Evolutionary conservation across 2,888 invertebrate species (phyloP), one percentile per base, ranked within the genome.

Genomic region (Eristalinus aeneus): DNA sequence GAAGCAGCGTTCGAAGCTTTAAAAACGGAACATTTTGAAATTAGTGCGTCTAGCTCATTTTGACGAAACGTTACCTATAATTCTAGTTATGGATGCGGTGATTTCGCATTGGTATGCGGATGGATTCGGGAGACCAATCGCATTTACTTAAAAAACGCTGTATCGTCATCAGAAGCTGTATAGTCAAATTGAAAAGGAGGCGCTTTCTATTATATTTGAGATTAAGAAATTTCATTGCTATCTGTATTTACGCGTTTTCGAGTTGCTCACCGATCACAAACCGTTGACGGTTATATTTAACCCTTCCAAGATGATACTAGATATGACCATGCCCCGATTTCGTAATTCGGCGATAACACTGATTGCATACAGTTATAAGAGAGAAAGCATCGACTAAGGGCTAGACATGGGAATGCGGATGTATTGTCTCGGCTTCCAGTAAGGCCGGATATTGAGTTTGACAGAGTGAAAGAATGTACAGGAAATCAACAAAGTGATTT

Each of bases 101-200:
- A 89, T 92, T 3, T 90, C 91, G 10, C 75, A 91, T 65, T 84
- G 86, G n/a, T 89, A 88, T 54, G 76, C 78, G 27, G 90, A 92
- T 88, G 90, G 91, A 23, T 76, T 87, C 36, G 91, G 92, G 85
- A 76, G 90, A 53, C 16, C 1, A 8, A 53, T 53, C 16, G 53
- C 53, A 1, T 53, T 12, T 9, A n/a, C 16, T 0, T 53, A 11
- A 53, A 53, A 53, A 53, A 53, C n/a, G 90, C 92, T 46, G 3
- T 16, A 46, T 36, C 6, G n/a, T 22, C 77, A 68, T 23, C 69
- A 69, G 31, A 88, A 88, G 77, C 86, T 82, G 36, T 89, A 90
- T 82, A 91, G 87, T 22, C 88, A 88, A 61, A 81, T 89, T 5
- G 89, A 89, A n/a, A n/a, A n/a, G n/a, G n/a, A n/a, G n/a, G n/a